A percentile compares a stretch with the other conserved stretches of the same genome.
phyloP scores from a whole-genome alignment of 2,113 vertebrate genomes.

The Cygnus buccinator region DNA sequence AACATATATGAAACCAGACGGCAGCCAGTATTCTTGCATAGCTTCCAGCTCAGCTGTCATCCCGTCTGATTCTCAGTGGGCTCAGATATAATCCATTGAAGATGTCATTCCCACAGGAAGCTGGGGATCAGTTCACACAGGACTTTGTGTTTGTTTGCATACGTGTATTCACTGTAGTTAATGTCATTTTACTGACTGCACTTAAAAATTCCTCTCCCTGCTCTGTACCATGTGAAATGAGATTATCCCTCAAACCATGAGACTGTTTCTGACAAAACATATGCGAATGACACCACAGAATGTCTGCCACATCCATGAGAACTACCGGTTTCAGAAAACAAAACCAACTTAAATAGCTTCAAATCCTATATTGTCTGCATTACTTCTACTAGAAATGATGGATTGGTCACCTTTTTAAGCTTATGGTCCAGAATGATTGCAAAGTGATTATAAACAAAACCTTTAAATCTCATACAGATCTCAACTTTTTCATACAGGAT shows the following conservation, averaged over 20 bases:
- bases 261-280: slow-evolving; percentile 19
- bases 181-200: slow-evolving; percentile 44
- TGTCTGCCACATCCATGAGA: background rate
- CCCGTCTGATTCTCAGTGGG: background rate
- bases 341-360: background rate
- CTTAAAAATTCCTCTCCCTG: background rate
- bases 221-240: slow-evolving; percentile 30
- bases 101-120: slow-evolving; percentile 64
- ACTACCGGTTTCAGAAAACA: background rate
- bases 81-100: slow-evolving; percentile 46
- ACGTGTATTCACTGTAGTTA: slow-evolving; percentile 37
- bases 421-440: background rate
- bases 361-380: background rate
- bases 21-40: background rate
- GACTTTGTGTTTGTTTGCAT: slow-evolving; percentile 54
- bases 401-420: background rate
- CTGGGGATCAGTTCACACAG: slow-evolving; percentile 62
- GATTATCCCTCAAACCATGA: slow-evolving; percentile 16
- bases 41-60: slow-evolving; percentile 47
- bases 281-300: background rate
- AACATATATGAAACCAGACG: background rate
- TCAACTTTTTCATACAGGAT: background rate
- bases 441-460: background rate
- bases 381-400: background rate
- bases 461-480: background rate